These are phyloP conservation scores for Nothocercus nigrocapillus DNA, from an alignment of 2,113 vertebrate species.

Conservation along the genomic window DNA sequence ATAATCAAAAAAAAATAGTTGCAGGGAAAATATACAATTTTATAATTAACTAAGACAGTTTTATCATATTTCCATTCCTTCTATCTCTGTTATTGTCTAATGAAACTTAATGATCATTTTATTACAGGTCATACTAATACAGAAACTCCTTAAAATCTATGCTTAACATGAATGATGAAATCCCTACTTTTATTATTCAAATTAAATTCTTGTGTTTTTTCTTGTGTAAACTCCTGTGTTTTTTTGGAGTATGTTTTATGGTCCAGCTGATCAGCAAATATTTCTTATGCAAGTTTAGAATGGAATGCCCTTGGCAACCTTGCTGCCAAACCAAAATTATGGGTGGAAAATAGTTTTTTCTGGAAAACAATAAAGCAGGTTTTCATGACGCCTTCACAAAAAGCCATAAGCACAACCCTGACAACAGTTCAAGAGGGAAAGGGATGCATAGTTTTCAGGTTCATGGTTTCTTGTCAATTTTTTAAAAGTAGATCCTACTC, in stretches of 20 bases:
- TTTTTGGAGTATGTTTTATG: not conserved
- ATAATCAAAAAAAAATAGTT: not conserved
- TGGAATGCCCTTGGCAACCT: not conserved
- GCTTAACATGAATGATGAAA: constrained; percentile 36
- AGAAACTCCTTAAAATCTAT: constrained; percentile 15
- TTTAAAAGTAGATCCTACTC: not conserved
- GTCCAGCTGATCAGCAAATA: not conserved
- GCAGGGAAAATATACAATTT: not conserved
- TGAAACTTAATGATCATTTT: constrained; percentile 38
- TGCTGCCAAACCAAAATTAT: not conserved
- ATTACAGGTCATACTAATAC: constrained; percentile 18
- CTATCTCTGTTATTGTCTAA: constrained; percentile 22
- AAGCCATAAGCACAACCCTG: not conserved
- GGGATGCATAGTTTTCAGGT: not conserved
- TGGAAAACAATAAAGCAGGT: not conserved
- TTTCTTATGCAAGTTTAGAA: not conserved
- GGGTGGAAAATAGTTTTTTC: not conserved
- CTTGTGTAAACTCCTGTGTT: not conserved
- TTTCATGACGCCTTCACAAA: not conserved
- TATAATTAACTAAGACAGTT: not conserved
- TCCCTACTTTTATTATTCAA: not conserved
- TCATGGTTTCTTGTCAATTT: not conserved
- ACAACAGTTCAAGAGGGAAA: not conserved
- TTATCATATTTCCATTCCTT: constrained; percentile 8
- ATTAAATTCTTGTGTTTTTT: not conserved